Percentiles rank a stretch among this genome's conserved stretches.
Conservation (phyloP, 2,113 vertebrate species). For the Thunnus maccoyii region DNA sequence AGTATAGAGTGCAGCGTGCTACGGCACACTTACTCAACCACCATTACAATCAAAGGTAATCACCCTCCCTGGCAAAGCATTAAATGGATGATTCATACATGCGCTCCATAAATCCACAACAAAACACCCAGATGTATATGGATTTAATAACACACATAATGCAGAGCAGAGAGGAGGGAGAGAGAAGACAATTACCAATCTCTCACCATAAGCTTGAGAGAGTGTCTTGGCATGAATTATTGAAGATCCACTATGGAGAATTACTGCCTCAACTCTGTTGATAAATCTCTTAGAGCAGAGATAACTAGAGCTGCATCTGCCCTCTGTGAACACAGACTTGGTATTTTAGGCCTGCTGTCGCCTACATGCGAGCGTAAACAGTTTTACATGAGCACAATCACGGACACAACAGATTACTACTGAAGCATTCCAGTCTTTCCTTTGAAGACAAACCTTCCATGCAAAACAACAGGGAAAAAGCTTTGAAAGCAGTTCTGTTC, state of each 20-base stretch:
- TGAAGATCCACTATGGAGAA: conserved; percentile 65
- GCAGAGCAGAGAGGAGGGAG: conserved; percentile 29
- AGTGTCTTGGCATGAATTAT: conserved; percentile 75
- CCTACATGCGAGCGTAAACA: conserved; percentile 20
- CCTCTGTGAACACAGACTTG: conserved; percentile 31
- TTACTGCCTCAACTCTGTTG: conserved; percentile 60
- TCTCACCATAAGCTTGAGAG: conserved; percentile 61
- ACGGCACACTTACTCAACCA: conserved; percentile 36
- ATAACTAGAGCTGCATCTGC: conserved; percentile 21
- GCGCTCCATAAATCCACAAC: conserved; percentile 43
- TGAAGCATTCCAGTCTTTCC: conserved; percentile 19
- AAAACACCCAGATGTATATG: conserved; percentile 53
- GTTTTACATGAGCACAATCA: conserved; percentile 50
- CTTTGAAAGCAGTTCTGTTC: conserved; percentile 47
- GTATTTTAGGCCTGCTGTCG: conserved; percentile 45
- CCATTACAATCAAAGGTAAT: conserved; percentile 55
- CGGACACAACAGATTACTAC: conserved; percentile 31
- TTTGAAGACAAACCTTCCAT: conserved; percentile 38
- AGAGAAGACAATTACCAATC: conserved; percentile 67
- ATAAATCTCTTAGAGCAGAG: conserved; percentile 46
- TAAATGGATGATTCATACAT: conserved; percentile 60
- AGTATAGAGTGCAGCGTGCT: background rate
- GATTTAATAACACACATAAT: conserved; percentile 58
- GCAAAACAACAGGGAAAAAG: conserved; percentile 23
- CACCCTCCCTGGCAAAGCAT: conserved; percentile 43